Base-by-base conservation (phyloP, 2,113 vertebrate species). In the Nanorana parkeri region DNA sequence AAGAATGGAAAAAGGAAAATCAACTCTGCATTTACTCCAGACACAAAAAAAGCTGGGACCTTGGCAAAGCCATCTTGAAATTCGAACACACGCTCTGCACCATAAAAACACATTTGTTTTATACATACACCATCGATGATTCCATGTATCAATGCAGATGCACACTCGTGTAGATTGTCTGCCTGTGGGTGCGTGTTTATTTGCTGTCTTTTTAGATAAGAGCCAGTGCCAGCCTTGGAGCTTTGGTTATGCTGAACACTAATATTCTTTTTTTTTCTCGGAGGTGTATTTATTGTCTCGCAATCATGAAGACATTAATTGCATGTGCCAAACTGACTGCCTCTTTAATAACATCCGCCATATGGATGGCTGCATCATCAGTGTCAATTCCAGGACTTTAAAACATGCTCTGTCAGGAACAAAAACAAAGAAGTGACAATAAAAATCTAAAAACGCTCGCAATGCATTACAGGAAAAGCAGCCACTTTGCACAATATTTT, bases 1-100 rank as follows among this genome's bases (percentile, higher is more conserved):
- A 91, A 93, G 90, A 87, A 82, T 23, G 86, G 52, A 79, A 85
- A 36, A 66, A 68, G 13, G 21, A 79, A 86, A 86, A 85, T 73
- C 73, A 71, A 77, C 85, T n/a, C 29, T 29, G 54, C 66, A 41
- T 68, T 79, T 79, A 19, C 36, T 73, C 36, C 77, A 68, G 29
- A 68, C 77, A 68, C 41, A 64, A 28, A 63, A 47, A 75, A 28
- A 41, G 21, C 71, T 74, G 15, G 24, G 58, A 74, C 19, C 24
- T 73, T 73, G 52, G 52, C 52, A 58, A 56, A 47, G 21, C 52
- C 32, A 73, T 73, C 29, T 58, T 52, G 56, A 55, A 41, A 74
- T 60, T 74, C 71, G 36, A 15, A 60, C 20, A 36, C 24, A 24
- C 67, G 26, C 51, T 54, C 20, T 54, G 41, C 68, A 54, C 47